A percentile compares a stretch with the other conserved stretches of the same genome.
phyloP scores from a whole-genome alignment of 2,888 invertebrate genomes.

The Phaedon cochleariae region DNA sequence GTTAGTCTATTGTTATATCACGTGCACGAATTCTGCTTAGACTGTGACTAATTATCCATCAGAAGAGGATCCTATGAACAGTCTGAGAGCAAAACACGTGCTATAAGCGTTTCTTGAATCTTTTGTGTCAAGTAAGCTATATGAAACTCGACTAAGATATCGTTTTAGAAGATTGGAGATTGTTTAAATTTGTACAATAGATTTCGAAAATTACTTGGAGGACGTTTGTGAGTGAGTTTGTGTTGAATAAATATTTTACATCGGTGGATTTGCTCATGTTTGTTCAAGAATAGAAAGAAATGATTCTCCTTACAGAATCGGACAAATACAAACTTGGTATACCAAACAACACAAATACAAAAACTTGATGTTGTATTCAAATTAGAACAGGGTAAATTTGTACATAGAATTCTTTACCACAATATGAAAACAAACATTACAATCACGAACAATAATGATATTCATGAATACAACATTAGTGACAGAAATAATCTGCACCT shows the following conservation, averaged over 20 bases:
- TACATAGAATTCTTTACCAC: too few species aligned
- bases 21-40: slow-evolving; percentile 45
- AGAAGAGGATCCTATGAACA: background rate
- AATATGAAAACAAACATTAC: too few species aligned
- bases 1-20: slow-evolving; percentile 48
- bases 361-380: too few species aligned
- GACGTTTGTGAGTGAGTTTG: slow-evolving; percentile 28
- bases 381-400: too few species aligned
- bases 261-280: slow-evolving; percentile 28
- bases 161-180: slow-evolving; percentile 34
- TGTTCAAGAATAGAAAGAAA: background rate
- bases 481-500: too few species aligned
- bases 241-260: slow-evolving; percentile 41
- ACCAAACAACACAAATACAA: too few species aligned
- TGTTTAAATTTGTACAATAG: slow-evolving; percentile 36
- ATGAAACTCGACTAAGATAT: slow-evolving; percentile 39
- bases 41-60: slow-evolving; percentile 25
- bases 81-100: slow-evolving; percentile 34
- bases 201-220: slow-evolving; percentile 38
- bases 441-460: too few species aligned
- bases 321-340: too few species aligned
- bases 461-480: too few species aligned
- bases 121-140: slow-evolving; percentile 31
- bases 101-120: slow-evolving; percentile 27
- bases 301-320: too few species aligned